Evolutionary conservation across 30 jellyfish, hydroid and myxozoan genomes (phyloP), one percentile per base, ranked within the genome.

Genomic region (Chrysaora quinquecirrha): DNA sequence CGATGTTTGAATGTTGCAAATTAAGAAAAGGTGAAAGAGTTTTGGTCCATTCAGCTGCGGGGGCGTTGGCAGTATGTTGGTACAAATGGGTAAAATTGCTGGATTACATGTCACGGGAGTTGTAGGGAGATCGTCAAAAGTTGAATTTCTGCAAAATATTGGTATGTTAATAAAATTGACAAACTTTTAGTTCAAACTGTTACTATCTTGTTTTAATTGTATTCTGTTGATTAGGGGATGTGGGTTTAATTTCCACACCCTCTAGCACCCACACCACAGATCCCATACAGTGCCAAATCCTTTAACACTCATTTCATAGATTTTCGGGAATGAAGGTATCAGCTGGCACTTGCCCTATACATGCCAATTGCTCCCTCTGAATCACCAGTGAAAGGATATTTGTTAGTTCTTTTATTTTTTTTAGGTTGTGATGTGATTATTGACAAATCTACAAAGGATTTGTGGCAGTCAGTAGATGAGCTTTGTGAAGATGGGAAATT

Each of bases 11-110:
- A 63, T 65, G 87, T 20, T 91, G 98, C 71, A 91, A 71, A 75
- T 75, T 91, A 71, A 78, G 98, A 25, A 74, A 62, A 46, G 88
- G 89, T 24, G 95, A 91, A 52, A 54, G 33, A 30, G 72, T 91
- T 18, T 49, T 91, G 82, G 68, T 91, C 34, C 98, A 91, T 64
- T 91, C 98, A 0, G 98, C 88, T 1, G 96, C 98, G 1, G 98
- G 48, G 98, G 98, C 2, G 98, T 91, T 49, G 98, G 98, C 2
- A 48, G 93, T 14, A 91, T 91, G 98, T 22, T 91, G 88, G 85
- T 81, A 24, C 98, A 91, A 80, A 91, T 91, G 78, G 91, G 88
- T 9, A 86, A 87, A 78, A 88, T 78, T 21, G 49, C 83, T 61
- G 96, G 96, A 11, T 91, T 96, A 47, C 86, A 91, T 75, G 92